Base-by-base conservation (phyloP, 2,113 vertebrate species). In the Aphyosemion australe region DNA sequence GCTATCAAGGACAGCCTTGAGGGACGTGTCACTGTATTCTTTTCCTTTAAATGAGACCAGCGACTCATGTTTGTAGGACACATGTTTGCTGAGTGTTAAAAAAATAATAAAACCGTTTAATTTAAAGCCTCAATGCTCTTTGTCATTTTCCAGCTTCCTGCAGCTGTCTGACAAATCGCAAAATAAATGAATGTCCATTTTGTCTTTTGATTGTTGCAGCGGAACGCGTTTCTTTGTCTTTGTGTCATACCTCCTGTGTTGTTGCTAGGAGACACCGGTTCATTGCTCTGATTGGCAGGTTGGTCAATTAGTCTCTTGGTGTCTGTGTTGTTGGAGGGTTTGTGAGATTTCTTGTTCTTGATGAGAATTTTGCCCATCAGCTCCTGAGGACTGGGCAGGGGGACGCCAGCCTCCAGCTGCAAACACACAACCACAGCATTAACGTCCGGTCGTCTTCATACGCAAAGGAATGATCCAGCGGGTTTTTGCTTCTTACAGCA, bases 281-380 rank as follows among this genome's bases (percentile, higher is more conserved):
- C 97, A 0, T 93, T 95, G 92, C 90, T 96, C 0, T 95, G 95
- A 90, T 95, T 99, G 80, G 96, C 96, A 13, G 94, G 93, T 71
- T 97, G 96, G 79, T 99, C 97, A 0, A 91, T 91, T 41, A 96
- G 92, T 75, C 96, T 95, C 91, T 98, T 99, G 85, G 94, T 95
- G 16, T 94, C 93, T 4, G 93, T 94, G 51, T 93, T 94, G 6
- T 94, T 94, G 2, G 94, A 88, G 0, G 95, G 95, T 82, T 99
- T 99, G 69, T 96, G 96, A 45, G 97, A 98, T 87, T 99, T 99
- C 87, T 99, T 99, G 89, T 99, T 99, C 89, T 99, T 99, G 82
- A 99, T 94, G 67, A 99, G 92, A 42, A 99, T 98, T 91, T 99
- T 99, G 49, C 97, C 96, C 93, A 96, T 96, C 77, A 99, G 92